Evolutionary conservation across 2,113 vertebrate genomes (phyloP), one percentile per base, ranked within the genome.

Genomic region (Corythornis cristatus): DNA sequence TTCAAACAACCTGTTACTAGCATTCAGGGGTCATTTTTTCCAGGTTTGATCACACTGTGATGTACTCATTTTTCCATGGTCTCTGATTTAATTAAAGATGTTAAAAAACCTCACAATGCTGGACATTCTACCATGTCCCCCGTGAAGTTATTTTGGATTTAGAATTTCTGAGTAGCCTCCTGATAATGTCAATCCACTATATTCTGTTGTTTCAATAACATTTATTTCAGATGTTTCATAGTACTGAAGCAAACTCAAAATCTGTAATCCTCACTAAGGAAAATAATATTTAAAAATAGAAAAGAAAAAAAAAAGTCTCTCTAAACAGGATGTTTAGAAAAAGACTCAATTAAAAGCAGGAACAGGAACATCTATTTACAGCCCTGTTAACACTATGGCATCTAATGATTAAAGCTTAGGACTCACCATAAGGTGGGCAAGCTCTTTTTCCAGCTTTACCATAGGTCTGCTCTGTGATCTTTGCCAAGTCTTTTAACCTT

Each of bases 401-500:
- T 70, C 66, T 83, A 83, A 64, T 5, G 21, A 74, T 65, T 90
- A 86, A 82, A 65, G 56, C 73, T 70, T 29, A 91, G 67, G n/a
- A 40, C 20, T 58, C 40, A 26, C 51, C 68, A 29, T 46, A 43
- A 64, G 73, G n/a, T 86, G 65, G 72, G 65, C 65, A 77, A 77
- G 31, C 28, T 13, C 9, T 9, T 17, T 37, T 35, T 43, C 35
- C 83, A 61, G 82, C 79, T 76, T 91, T 58, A 10, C 29, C 10
- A 6, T 3, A 54, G 76, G 29, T 26, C 74, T 83, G 50, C 45
- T 64, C 28, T 20, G 37, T 58, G 67, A 70, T 58, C 79, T 83
- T 43, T 5, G 29, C 73, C 83, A 88, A 94, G 88, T 81, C 91
- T 86, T 67, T 89, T 94, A 96, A 92, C 84, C 84, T 93, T 67